A percentile compares a stretch with the other conserved stretches of the same genome.
phyloP scores from a whole-genome alignment of 1,140 invertebrate genomes.

The Heliconius congener region DNA sequence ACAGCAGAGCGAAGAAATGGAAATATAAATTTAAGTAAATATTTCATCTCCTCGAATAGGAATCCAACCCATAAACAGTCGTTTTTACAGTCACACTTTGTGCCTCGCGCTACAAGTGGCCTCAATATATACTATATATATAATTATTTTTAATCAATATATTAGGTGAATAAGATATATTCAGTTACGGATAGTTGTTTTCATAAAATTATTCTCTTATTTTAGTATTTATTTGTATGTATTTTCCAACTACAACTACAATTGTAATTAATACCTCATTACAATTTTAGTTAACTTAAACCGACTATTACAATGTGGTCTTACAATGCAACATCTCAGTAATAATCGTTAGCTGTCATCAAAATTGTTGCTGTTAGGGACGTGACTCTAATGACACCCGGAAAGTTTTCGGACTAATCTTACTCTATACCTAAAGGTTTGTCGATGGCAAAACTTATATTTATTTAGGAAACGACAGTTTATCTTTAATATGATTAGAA shows the following conservation, averaged over 20 bases:
- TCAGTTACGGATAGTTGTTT: background rate
- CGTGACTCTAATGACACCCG: constrained; percentile 21
- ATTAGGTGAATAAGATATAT: background rate
- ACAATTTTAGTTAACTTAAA: background rate
- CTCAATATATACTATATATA: no score
- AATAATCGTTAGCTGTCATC: constrained; percentile 47
- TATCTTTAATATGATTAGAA: constrained; percentile 40
- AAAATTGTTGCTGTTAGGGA: constrained; percentile 42
- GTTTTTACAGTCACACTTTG: no score
- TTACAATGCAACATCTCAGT: constrained; percentile 2
- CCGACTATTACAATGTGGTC: background rate
- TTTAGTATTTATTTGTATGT: background rate
- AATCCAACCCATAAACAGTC: no score
- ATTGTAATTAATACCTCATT: background rate
- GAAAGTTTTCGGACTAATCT: constrained; percentile 26
- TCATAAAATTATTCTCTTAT: background rate
- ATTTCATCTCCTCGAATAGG: no score
- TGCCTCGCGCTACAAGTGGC: no score
- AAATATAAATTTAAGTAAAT: no score
- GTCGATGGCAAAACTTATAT: constrained; percentile 15
- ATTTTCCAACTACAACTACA: background rate
- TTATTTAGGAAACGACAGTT: constrained; percentile 26
- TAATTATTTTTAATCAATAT: no score
- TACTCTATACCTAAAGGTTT: background rate
- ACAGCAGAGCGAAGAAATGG: no score